Evolutionary conservation across 2,888 invertebrate species (phyloP), one percentile per base, ranked within the genome.

Genomic region (Ormyrus pomaceus): DNA sequence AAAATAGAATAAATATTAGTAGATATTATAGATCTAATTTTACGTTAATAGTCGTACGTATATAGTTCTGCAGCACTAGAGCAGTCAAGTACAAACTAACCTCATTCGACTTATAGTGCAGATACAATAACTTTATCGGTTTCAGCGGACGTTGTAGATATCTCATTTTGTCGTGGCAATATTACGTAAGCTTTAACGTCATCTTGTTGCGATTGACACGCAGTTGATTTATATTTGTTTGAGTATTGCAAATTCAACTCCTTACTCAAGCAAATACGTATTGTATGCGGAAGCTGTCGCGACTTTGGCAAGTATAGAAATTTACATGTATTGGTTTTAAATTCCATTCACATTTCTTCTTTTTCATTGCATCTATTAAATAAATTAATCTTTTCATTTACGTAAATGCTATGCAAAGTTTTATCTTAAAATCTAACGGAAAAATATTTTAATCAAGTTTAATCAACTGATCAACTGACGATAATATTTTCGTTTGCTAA

Each of bases 161-260:
- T 68, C 77, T 50, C 81, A 81, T 75, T 81, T 81, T 75, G 74
- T 68, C 68, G 68, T 70, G 69, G 79, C 70, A 65, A 77, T 71
- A 62, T 86, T 86, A 85, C 53, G 77, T 83, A 85, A 86, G 50
- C n/a, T 59, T 75, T n/a, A 76, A 64, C 79, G 81, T 79, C 81
- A 81, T 72, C 66, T 13, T 56, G 8, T 6, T 53, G 46, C 59
- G 59, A 53, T 77, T 51, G 50, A 73, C 73, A 46, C 51, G n/a
- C 48, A 13, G 19, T 51, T 69, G 62, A 77, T 69, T 80, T 64
- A 59, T 66, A 13, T 71, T 58, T 8, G 46, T 59, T 69, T 7
- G 45, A n/a, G 19, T 66, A 46, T 68, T 62, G 56, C 69, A 53
- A 64, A 45, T 64, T 65, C 13, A 19, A 74, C 19, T 34, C 34